Conservation (phyloP, 92 coral and sea anemone genomes). For the Actinernus sp. region DNA sequence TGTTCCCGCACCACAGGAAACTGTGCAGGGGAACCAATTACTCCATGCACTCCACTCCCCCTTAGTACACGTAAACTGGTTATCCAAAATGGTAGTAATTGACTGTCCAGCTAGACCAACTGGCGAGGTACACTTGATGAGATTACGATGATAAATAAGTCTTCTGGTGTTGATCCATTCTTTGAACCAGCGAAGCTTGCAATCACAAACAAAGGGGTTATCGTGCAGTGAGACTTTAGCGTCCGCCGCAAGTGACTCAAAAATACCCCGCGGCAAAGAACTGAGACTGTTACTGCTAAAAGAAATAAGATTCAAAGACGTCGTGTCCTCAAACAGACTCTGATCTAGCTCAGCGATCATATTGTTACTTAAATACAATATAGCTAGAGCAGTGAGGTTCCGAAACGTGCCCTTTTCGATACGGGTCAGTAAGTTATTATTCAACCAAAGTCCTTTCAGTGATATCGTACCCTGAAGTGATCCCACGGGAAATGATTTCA, state of each 20-base stretch:
- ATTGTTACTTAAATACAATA: constrained; percentile 74
- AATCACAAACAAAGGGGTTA: constrained; percentile 95
- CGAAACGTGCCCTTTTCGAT: constrained; percentile 58
- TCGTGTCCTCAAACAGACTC: constrained; percentile 24
- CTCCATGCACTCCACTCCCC: constrained; percentile 90
- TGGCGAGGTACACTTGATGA: constrained; percentile 75
- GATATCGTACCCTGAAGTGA: constrained; percentile 72
- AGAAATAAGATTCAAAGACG: constrained; percentile 34
- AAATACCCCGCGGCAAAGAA: constrained; percentile 65
- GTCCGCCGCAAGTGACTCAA: constrained; percentile 58
- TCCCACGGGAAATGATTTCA: constrained; percentile 63
- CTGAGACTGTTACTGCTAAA: constrained; percentile 68
- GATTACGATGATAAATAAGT: constrained; percentile 49
- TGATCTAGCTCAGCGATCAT: constrained; percentile 53
- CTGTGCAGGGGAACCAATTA: constrained; percentile 73
- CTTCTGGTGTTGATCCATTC: constrained; percentile 63
- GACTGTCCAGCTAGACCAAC: constrained; percentile 62
- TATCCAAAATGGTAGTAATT: constrained; percentile 42
- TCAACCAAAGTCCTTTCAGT: constrained; percentile 63
- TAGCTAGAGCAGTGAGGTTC: constrained; percentile 57
- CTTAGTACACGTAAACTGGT: constrained; percentile 67
- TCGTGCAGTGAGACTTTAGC: constrained; percentile 64
- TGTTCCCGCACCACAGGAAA: constrained; percentile 75
- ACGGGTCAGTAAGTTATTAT: constrained; percentile 70
- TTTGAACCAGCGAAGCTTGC: constrained; percentile 92